Base-by-base conservation (phyloP, 2,113 vertebrate species). In the Chionis minor region DNA sequence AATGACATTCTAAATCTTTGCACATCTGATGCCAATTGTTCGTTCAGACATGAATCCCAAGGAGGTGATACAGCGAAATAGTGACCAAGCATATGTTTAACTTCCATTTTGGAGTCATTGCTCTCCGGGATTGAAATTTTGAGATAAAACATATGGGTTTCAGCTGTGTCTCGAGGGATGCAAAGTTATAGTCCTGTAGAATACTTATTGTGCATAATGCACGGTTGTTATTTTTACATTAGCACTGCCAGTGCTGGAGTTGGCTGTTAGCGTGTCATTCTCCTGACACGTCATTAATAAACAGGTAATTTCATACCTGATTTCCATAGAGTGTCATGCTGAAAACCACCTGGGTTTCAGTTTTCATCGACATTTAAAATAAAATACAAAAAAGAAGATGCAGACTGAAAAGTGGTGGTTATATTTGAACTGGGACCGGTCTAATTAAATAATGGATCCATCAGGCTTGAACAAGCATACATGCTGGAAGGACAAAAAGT, bases 261-360 rank as follows among this genome's bases (percentile, higher is more conserved):
- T 96, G 63, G 97, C 97, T 85, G 91, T 91, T 97, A 95, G 94
- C 51, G 17, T 97, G 97, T 96, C 98, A 66, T 95, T 98, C 96
- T 98, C 88, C 96, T 96, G 97, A 97, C 98, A 98, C 98, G 1
- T 97, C 98, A 93, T 98, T 98, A 98, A 98, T 98, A 98, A 98
- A 97, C 95, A 94, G 96, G 97, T 98, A 97, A 98, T 98, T 98
- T 97, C 98, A 98, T 98, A 98, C 98, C 98, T 96, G 97, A 98
- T 98, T 98, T 98, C 98, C 97, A 98, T 56, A 32, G 95, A 97
- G 94, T 98, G 97, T 97, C 97, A 97, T 97, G 97, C 93, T 98
- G 98, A 98, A 98, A 98, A 97, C 98, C 98, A 98, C 97, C 98
- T 97, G 97, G 98, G 97, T 97, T 97, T 98, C 93, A 30, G 86